Percentiles rank a stretch among this genome's conserved stretches.
Evolutionary conservation across 2,797 vertebrate genomes (phyloP).

Genomic region (Petrocephalus schoutedeni): DNA sequence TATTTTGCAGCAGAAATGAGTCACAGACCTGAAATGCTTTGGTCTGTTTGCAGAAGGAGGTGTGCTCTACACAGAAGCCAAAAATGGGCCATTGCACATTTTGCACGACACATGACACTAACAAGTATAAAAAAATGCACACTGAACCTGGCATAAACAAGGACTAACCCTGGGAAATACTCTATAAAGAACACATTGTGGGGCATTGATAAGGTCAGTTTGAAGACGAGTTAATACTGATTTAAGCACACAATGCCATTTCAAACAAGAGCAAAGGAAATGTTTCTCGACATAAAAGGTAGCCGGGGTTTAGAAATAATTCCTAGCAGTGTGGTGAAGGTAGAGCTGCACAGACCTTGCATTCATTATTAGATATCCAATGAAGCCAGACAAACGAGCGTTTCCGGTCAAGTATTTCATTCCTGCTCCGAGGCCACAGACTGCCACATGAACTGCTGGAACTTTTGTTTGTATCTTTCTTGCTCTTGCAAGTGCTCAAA

Average conservation of each 20-base stretch:
- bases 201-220: neutral
- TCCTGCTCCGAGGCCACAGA: neutral
- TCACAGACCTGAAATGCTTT: neutral
- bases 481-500: neutral
- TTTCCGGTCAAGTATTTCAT: neutral
- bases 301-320: neutral
- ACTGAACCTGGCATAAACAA: neutral
- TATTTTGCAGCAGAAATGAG: slow-evolving; percentile 12
- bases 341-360: neutral
- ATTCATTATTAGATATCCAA: neutral
- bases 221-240: slow-evolving; percentile 7
- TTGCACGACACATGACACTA: neutral
- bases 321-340: neutral
- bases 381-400: neutral
- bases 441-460: neutral
- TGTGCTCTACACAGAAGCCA: neutral
- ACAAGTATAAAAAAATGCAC: neutral
- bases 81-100: neutral
- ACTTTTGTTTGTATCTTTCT: neutral
- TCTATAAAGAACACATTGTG: neutral
- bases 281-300: neutral
- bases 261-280: neutral
- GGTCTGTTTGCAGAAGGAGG: slow-evolving; percentile 9
- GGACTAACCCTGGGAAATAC: neutral
- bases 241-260: neutral